A percentile compares a stretch with the other conserved stretches of the same genome.
phyloP scores from a whole-genome alignment of 2,888 invertebrate genomes.

The Isoperla grammatica region DNA sequence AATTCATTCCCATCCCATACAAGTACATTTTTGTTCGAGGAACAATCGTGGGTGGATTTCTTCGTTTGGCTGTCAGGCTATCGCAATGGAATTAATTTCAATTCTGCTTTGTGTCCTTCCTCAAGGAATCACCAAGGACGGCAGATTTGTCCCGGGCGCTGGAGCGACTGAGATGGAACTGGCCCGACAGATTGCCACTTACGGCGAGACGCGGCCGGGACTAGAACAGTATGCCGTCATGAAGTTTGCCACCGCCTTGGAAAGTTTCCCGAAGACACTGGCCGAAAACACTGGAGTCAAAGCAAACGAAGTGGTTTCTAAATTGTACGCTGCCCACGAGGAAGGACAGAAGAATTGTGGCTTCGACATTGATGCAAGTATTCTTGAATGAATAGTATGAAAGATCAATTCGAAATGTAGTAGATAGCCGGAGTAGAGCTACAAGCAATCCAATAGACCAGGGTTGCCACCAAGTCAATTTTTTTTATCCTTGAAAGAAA shows the following conservation, averaged over 20 bases:
- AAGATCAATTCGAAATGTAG: too few relatives aligned
- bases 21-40: too few relatives aligned
- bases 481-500: too few relatives aligned
- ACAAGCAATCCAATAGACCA: too few relatives aligned
- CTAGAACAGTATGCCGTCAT: constrained; percentile 95
- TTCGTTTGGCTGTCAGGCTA: too few relatives aligned
- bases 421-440: too few relatives aligned
- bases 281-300: constrained; percentile 93
- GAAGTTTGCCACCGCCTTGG: constrained; percentile 85
- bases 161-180: constrained; percentile 94
- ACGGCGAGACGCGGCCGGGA: constrained; percentile 88
- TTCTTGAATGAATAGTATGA: too few relatives aligned
- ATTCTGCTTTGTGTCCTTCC: too few relatives aligned
- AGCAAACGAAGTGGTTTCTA: constrained; percentile 79
- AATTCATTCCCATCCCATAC: too few relatives aligned
- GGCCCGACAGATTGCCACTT: constrained; percentile 76
- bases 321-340: constrained; percentile 90
- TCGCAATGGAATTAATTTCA: too few relatives aligned
- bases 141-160: constrained; percentile 78
- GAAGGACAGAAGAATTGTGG: constrained; percentile 77
- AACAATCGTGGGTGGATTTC: too few relatives aligned
- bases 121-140: constrained; percentile 44
- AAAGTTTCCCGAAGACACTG: constrained; percentile 84
- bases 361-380: constrained; percentile 73
- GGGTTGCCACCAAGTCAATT: too few relatives aligned